Base-by-base conservation (phyloP, 2,888 invertebrate genomes). In the Drosophila paramelanica region DNA sequence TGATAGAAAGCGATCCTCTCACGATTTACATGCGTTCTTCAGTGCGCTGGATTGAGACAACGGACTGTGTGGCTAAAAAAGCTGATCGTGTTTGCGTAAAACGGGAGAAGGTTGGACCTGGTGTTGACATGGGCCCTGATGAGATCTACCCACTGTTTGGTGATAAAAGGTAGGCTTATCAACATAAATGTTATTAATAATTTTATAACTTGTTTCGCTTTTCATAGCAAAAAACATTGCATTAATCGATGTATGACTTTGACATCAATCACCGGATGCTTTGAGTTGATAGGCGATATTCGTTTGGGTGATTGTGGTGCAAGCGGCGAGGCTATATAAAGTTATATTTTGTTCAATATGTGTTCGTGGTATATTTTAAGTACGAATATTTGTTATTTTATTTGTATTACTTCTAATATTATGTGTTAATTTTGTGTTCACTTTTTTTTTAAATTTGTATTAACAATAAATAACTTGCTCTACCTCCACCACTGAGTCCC, bases 131-230 rank as follows among this genome's bases (percentile, higher is more conserved):
- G 89, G 56, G 73, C 11, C 52, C 73, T 11, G 78, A 76, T 58
- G 64, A 79, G 5, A 59, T 31, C 1, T 79, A 81, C 36, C 43
- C 65, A 8, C 79, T 91, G 17, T 91, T 86, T 53, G 91, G 92
- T 2, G 74, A 87, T 33, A 23, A 49, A n/a, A 52, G 53, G 91
- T 91, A 69, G 38, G 81, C 20, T 5, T 3, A 23, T 11, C 7
- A 11, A 1, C 6, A 2, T 6, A 27, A 5, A n/a, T 6, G 7
- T 33, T 13, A 20, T 20, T n/a, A 11, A 27, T 5, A 1, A 11
- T 42, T 3, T 8, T 46, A 0, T 49, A 3, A 13, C 0, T 42
- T 46, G 42, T 20, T 5, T 55, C 10, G 11, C 5, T 62, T 13
- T 13, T 38, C 6, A 4, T 27, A 86, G 86, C 13, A 76, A 79